Conservation (phyloP, 2,797 vertebrate species). For the Xenentodon cancila region DNA sequence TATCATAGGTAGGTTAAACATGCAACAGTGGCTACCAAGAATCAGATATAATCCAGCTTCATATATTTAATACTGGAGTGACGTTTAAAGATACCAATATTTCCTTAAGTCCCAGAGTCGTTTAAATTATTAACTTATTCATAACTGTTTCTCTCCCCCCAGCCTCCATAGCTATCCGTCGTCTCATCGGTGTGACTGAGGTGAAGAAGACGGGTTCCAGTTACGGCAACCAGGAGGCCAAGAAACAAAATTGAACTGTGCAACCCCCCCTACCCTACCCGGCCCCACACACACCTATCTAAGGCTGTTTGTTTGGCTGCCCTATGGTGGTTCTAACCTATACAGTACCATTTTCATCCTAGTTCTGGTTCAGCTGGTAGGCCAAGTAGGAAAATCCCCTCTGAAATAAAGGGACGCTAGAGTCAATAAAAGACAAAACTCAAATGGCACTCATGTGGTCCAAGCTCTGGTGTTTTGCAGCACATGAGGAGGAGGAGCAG, state of each 20-base stretch:
- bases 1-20: conserved; percentile 85
- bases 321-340: conserved; percentile 40
- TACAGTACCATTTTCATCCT: conserved; percentile 57
- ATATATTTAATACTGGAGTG: background rate
- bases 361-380: conserved; percentile 49
- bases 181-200: conserved; percentile 97
- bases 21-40: background rate
- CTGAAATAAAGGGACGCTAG: conserved; percentile 63
- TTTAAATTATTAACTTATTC: background rate
- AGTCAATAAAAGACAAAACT: conserved; percentile 41
- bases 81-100: no score
- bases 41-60: background rate
- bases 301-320: conserved; percentile 16
- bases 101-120: background rate
- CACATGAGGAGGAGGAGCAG: conserved; percentile 28
- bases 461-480: conserved; percentile 47
- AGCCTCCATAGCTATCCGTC: conserved; percentile 96
- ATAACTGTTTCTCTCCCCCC: background rate
- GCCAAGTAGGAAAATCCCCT: conserved; percentile 54
- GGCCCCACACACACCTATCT: no score
- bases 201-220: conserved; percentile 97
- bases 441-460: conserved; percentile 40
- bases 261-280: conserved; percentile 18
- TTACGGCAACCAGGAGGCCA: conserved; percentile 93
- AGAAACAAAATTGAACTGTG: conserved; percentile 90